phyloP scores from a whole-genome alignment of 2,113 vertebrate species.

The Brachionichthys hirsutus region DNA sequence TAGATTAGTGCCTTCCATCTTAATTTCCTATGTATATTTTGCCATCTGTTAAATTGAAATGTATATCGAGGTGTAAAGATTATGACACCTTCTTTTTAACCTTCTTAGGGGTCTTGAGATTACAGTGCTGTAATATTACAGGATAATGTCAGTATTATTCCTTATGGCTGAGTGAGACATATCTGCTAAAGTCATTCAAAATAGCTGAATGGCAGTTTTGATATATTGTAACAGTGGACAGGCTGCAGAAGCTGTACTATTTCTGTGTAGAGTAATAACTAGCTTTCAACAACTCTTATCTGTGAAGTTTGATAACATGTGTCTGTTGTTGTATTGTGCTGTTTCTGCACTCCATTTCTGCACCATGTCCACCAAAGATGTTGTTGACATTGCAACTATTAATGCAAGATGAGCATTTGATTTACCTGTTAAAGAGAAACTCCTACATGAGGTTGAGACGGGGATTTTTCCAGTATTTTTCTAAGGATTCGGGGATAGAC shows the following conservation, averaged over 20 bases:
- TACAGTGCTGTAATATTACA: too few species aligned
- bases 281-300: neutral
- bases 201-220: neutral
- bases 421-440: neutral
- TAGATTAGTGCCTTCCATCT: neutral
- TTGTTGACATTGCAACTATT: neutral
- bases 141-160: too few species aligned
- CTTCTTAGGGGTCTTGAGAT: too few species aligned
- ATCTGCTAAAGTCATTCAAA: neutral
- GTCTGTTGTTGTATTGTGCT: neutral
- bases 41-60: too few species aligned
- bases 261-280: neutral
- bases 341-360: neutral
- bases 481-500: conserved; percentile 26
- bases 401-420: neutral
- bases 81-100: too few species aligned
- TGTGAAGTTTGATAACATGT: neutral
- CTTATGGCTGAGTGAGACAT: too few species aligned
- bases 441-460: neutral
- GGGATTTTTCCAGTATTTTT: conserved; percentile 13
- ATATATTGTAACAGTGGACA: too few species aligned
- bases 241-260: too few species aligned
- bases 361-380: neutral
- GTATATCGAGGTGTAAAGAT: too few species aligned
- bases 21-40: too few species aligned